Base-by-base conservation (phyloP, 35 echinoderm and acorn worm species). In the Apostichopus japonicus region DNA sequence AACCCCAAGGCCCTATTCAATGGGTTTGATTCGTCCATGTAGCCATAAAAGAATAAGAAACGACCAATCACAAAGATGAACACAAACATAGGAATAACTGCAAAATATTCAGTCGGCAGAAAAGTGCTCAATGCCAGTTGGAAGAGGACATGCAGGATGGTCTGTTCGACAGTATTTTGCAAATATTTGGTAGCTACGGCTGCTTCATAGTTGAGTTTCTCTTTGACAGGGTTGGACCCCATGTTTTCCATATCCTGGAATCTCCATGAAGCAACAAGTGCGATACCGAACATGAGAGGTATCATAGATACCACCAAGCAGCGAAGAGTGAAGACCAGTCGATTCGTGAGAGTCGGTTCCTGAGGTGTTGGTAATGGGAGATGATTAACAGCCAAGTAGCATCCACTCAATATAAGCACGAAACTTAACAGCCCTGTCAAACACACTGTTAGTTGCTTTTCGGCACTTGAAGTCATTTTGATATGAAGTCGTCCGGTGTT, bases 1-100 rank as follows among this genome's bases (percentile, higher is more conserved):
- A 93, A 93, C 2, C 92, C 92, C 71, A 87, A 54, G 1, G 82
- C 92, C 24, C 92, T 86, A 0, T 92, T 72, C 1, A 84, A 4
- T 21, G 78, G 91, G 10, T 27, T 84, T 14, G 21, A 52, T 54
- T 83, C 65, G 54, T 93, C 70, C 65, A 86, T 78, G 53, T 93
- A 93, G 53, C 92, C 92, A 87, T 23, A 83, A 81, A 15, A n/a
- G 71, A 73, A 73, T 17, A 23, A 73, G 21, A n/a, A 73, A 19
- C 71, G 71, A 73, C 71, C 33, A 73, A 73, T 19, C 16, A 73
- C 71, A n/a, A 73, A 73, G 71, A 73, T 23, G 70, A 16, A 27
- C 15, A 73, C 21, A n/a, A 73, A 73, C 71, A n/a, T 73, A 19
- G 58, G 16, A 23, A 73, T 73, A 0, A 23, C 14, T 73, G 71